Conservation (phyloP, 2,888 invertebrate species). For the Conomelus anceps region DNA sequence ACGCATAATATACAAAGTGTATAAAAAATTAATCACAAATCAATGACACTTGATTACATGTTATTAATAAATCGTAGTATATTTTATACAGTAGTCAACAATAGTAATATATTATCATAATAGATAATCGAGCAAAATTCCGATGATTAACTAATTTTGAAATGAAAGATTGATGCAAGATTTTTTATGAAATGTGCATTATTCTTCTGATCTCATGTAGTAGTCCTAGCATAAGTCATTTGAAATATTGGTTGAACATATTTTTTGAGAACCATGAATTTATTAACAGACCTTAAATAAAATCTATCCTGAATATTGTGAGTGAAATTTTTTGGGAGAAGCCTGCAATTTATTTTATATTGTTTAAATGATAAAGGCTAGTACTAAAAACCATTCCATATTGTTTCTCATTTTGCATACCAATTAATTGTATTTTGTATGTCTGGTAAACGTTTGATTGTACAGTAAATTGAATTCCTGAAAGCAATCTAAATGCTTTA, state of each 20-base stretch:
- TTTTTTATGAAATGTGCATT: too few species aligned
- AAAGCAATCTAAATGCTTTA: background rate
- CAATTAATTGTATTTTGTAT: too few species aligned
- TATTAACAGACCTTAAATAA: background rate
- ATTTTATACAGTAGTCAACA: background rate
- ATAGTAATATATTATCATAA: background rate
- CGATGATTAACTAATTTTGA: background rate
- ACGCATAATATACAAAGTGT: background rate
- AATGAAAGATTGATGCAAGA: background rate
- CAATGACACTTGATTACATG: background rate
- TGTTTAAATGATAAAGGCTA: too few species aligned
- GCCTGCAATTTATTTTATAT: background rate
- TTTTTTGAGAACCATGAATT: too few species aligned
- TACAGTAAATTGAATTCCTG: background rate
- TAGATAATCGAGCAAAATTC: background rate
- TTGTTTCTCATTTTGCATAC: too few species aligned
- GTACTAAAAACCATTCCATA: too few species aligned
- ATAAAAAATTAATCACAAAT: background rate
- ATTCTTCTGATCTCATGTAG: too few species aligned
- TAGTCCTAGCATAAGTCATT: too few species aligned
- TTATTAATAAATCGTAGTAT: background rate
- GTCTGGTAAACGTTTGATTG: too few species aligned
- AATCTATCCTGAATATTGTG: background rate
- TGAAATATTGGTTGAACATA: too few species aligned
- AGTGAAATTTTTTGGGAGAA: background rate